phyloP scores from a whole-genome alignment of 2,797 vertebrate species.

The Saguinus oedipus region DNA sequence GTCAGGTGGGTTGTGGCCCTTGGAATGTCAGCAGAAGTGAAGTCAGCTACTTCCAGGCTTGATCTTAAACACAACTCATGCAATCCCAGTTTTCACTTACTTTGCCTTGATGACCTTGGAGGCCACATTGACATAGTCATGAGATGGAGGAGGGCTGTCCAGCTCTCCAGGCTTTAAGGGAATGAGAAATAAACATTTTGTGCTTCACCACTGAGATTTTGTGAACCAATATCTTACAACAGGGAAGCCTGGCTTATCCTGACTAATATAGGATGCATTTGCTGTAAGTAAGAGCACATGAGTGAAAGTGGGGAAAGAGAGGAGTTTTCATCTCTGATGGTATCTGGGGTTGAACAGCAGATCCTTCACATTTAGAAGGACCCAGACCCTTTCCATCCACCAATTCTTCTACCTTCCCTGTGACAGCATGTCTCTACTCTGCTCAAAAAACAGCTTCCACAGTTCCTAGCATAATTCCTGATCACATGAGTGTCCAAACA shows the following conservation, averaged over 20 bases:
- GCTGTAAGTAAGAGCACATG: neutral
- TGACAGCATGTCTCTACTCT: neutral
- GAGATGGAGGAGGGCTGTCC: neutral
- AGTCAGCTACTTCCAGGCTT: rapidly evolving
- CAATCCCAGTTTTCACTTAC: neutral
- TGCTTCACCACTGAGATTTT: neutral
- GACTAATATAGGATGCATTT: neutral
- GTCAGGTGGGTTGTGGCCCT: too few species aligned
- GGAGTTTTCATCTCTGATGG: neutral
- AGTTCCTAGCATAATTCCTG: neutral
- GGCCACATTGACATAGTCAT: rapidly evolving
- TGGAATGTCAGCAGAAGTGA: neutral
- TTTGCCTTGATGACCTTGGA: neutral
- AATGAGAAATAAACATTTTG: neutral
- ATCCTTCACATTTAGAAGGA: neutral
- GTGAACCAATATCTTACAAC: neutral
- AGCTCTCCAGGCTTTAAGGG: neutral
- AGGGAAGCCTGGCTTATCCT: neutral
- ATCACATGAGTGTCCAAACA: neutral
- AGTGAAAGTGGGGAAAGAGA: neutral
- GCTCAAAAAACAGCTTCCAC: neutral
- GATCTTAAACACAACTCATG: rapidly evolving
- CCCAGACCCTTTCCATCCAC: neutral
- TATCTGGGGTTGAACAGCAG: neutral
- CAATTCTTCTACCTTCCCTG: rapidly evolving